A percentile compares a stretch with the other conserved stretches of the same genome.
Evolutionary conservation across 2,797 vertebrate species (phyloP).

Genomic region (Syndactyla subalaris): DNA sequence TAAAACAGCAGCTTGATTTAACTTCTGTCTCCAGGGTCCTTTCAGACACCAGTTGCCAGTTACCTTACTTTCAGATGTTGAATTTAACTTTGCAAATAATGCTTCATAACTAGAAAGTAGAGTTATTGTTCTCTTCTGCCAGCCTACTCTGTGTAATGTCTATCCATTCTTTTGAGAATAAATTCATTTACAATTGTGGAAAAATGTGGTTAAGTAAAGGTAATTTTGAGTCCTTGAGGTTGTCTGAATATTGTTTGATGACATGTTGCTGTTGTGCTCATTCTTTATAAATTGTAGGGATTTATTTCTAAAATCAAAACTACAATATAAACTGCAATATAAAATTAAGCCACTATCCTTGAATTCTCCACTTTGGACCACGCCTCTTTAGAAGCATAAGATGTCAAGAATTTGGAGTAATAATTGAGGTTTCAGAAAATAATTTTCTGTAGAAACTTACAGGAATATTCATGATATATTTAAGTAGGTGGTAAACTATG

Average conservation of each 20-base stretch:
- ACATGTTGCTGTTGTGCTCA: not conserved
- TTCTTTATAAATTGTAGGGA: not conserved
- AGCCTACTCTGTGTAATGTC: not conserved
- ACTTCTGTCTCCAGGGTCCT: not conserved
- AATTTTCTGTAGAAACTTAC: not conserved
- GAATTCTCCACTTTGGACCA: not conserved
- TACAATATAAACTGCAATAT: not conserved
- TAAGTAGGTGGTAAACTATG: not conserved
- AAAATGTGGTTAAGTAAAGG: not conserved
- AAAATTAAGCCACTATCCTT: not conserved
- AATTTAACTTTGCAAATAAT: not conserved
- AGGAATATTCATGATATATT: not conserved
- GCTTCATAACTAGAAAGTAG: not conserved
- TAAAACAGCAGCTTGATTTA: not conserved
- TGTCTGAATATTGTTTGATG: not conserved
- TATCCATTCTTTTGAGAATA: not conserved
- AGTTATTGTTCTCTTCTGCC: not conserved
- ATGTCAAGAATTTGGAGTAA: not conserved
- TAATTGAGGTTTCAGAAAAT: not conserved
- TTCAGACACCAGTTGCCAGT: not conserved
- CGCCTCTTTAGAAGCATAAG: not conserved
- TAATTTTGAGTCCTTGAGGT: not conserved
- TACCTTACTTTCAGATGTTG: not conserved
- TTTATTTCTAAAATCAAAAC: not conserved
- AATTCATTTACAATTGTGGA: not conserved